Conservation (phyloP, 2,888 invertebrate species). For the Heliconius erato region DNA sequence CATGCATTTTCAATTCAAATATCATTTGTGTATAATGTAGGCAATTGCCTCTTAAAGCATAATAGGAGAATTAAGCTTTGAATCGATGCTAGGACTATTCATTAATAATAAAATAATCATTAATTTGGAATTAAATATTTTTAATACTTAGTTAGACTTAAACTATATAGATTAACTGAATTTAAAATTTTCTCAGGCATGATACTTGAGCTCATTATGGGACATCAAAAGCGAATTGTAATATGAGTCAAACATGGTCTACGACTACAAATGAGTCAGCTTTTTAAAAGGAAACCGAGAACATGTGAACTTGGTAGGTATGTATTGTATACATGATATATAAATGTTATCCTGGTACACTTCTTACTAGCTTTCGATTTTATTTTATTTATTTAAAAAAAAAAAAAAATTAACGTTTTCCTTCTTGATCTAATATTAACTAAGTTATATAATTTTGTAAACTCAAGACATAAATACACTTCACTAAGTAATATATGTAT, state of each 20-base stretch:
- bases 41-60: background rate
- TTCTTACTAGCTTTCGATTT: background rate
- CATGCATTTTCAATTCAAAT: background rate
- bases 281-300: slow-evolving; percentile 22
- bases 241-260: slow-evolving; percentile 17
- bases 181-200: background rate
- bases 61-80: slow-evolving; percentile 3
- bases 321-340: background rate
- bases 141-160: background rate
- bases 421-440: too few species aligned
- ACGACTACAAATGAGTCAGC: slow-evolving; percentile 23
- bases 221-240: background rate
- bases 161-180: background rate
- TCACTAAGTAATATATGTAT: background rate
- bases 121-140: background rate
- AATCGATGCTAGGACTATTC: background rate
- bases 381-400: background rate
- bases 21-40: background rate
- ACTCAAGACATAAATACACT: background rate
- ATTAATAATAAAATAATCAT: background rate
- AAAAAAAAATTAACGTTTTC: too few species aligned
- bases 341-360: background rate
- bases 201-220: background rate
- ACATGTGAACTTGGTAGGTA: background rate
- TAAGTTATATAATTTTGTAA: too few species aligned